Percentiles rank a stretch among this genome's conserved stretches.
Conservation (phyloP, 2,113 vertebrate species). For the Tympanuchus pallidicinctus region DNA sequence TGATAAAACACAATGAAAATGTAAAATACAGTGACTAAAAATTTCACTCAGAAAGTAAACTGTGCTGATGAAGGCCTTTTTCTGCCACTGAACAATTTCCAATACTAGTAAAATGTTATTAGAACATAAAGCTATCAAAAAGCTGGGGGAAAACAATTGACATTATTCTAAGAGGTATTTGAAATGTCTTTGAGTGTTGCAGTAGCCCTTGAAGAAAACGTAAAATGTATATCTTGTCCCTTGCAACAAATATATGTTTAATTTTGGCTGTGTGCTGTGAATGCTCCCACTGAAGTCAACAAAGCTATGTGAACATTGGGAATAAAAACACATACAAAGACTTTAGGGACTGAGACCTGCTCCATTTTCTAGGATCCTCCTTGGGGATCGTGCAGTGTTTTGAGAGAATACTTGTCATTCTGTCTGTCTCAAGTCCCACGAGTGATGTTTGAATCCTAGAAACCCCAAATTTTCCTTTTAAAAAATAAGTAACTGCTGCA, state of each 20-base stretch:
- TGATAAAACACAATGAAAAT: constrained; percentile 11
- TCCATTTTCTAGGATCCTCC: background rate
- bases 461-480: background rate
- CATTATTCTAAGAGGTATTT: background rate
- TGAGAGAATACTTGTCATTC: background rate
- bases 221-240: background rate
- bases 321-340: background rate
- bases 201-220: background rate
- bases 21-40: background rate
- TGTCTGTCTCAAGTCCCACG: background rate
- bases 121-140: background rate
- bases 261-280: background rate
- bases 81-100: background rate
- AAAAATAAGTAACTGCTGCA: background rate
- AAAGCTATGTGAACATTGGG: background rate
- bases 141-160: background rate
- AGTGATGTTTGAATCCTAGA: background rate
- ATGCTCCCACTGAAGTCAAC: background rate
- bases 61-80: background rate
- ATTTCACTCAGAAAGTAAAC: background rate
- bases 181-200: background rate
- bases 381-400: background rate
- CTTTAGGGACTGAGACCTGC: background rate
- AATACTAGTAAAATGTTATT: background rate
- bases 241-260: background rate